phyloP scores from a whole-genome alignment of 2,113 vertebrate species.

The Probosciger aterrimus region DNA sequence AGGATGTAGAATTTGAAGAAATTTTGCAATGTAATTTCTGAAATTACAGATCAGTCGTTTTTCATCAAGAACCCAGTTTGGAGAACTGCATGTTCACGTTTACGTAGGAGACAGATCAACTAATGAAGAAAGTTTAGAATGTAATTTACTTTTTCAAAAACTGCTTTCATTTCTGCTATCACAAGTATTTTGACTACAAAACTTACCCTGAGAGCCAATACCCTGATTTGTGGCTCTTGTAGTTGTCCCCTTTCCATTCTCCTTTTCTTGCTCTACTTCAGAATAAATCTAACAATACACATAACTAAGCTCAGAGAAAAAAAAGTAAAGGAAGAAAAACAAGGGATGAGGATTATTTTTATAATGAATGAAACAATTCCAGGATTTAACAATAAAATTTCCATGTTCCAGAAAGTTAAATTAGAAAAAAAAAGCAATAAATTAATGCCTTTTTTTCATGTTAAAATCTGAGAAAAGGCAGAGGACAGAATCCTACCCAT shows the following conservation, averaged over 20 bases:
- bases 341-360: neutral
- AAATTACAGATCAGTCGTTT: neutral
- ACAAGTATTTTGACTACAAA: neutral
- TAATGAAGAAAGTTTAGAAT: neutral
- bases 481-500: neutral
- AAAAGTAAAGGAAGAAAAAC: neutral
- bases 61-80: neutral
- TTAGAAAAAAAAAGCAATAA: neutral
- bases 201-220: neutral
- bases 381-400: neutral
- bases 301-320: neutral
- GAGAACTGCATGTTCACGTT: neutral
- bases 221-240: neutral
- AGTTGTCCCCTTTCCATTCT: neutral
- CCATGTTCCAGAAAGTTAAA: neutral
- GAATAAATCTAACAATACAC: neutral
- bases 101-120: neutral
- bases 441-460: neutral
- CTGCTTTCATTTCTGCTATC: neutral
- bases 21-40: neutral
- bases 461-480: neutral
- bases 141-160: neutral
- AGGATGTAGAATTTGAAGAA: neutral
- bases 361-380: neutral
- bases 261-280: neutral